A percentile compares a stretch with the other conserved stretches of the same genome.
phyloP scores from a whole-genome alignment of 2,113 vertebrate genomes.

The Corythornis cristatus region DNA sequence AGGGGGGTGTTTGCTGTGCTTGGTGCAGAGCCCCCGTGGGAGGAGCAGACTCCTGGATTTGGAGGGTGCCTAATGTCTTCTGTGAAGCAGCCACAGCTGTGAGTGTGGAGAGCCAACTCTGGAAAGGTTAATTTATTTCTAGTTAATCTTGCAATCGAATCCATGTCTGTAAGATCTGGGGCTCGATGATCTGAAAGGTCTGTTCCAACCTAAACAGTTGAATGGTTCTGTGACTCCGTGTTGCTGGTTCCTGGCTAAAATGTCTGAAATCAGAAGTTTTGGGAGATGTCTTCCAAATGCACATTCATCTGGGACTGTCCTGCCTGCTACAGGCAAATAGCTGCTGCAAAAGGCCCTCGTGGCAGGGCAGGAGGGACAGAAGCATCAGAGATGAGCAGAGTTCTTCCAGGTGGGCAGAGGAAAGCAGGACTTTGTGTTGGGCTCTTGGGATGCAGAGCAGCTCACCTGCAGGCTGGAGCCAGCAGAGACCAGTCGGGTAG shows the following conservation, averaged over 20 bases:
- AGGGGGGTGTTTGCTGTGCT: neutral
- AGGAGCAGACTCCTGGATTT: accelerated
- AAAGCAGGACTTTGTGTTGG: neutral
- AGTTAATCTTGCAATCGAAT: neutral
- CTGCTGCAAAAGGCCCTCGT: neutral
- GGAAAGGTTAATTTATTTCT: neutral
- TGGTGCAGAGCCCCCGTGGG: neutral
- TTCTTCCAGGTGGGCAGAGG: neutral
- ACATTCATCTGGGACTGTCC: neutral
- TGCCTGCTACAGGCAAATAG: accelerated
- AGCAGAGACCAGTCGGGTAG: neutral
- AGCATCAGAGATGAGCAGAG: neutral
- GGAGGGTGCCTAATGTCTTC: neutral
- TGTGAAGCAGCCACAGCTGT: neutral
- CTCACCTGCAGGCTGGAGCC: neutral
- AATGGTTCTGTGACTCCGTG: neutral
- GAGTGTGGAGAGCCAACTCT: neutral
- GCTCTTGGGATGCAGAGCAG: neutral
- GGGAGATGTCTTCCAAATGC: neutral
- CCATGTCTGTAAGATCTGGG: neutral
- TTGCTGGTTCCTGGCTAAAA: neutral
- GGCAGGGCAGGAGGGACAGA: neutral
- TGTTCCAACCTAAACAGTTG: neutral
- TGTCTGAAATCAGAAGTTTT: neutral
- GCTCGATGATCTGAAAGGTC: neutral